Evolutionary conservation across 2,888 invertebrate genomes (phyloP), one percentile per base, ranked within the genome.

Genomic region (Cylloceria caligata): DNA sequence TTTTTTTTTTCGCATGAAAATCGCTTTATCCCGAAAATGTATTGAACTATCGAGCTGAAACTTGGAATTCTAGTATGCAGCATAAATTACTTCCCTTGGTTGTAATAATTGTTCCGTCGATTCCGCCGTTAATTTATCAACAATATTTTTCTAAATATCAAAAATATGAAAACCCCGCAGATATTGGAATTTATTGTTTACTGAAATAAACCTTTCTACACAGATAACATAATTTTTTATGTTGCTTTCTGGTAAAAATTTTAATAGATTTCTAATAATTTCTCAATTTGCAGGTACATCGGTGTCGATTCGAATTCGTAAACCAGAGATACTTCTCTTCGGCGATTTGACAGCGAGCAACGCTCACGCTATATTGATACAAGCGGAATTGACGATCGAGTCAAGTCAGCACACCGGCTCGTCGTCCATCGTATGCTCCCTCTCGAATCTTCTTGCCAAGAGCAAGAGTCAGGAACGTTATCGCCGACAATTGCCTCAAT

Each of bases 241-340:
- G 30, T 30, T 30, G n/a, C n/a, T n/a, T n/a, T 30, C 30, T 5
- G 3, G 30, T 3, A 45, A 45, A n/a, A 45, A 5, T 1, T 45
- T 16, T 0, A 16, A 45, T 45, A 45, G 3, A 4, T n/a, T 16
- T 21, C 0, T 0, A 57, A n/a, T 57, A 16, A 16, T 57, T 62
- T 52, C 30, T 30, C 6, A 3, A 57, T 39, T 62, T 16, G 9
- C 9, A 87, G 95, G 95, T 60, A 92, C 96, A 34, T 95, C 96
- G 0, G 93, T 97, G 84, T 96, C 96, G 0, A 93, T 96, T 27
- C 95, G 96, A 87, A 94, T 97, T 86, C 95, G 96, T 36, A 95
- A 96, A 89, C 97, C 97, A 0, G 97, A 97, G 92, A 93, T 97
- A 65, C 95, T 97, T 93, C 94, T 97, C 86, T 95, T 96, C 89